Base-by-base conservation (phyloP, 2,888 invertebrate species). In the Macrosiphum euphorbiae region DNA sequence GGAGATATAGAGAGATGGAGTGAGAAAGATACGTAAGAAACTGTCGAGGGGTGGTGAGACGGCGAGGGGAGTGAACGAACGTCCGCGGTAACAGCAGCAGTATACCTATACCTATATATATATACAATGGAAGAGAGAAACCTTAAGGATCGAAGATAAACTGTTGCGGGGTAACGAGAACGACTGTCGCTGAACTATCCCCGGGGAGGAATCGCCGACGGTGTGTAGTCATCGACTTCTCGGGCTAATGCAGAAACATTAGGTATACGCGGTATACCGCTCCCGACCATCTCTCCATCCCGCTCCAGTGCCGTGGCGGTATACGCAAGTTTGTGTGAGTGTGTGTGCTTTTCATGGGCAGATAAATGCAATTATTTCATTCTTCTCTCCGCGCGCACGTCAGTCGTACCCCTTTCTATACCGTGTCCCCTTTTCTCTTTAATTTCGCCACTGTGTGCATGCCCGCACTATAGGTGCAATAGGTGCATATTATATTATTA, bases 151-250 rank as follows among this genome's bases (percentile, higher is more conserved):
- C 92, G 92, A 92, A 92, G 92, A 92, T 89, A 85, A 85, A 93
- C 93, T 93, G 93, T 90, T 93, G 89, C 92, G 92, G 88, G 78
- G 88, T 92, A 92, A 89, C 90, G 89, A 90, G 90, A 93, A 90
- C 84, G 52, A 88, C 91, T 91, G 94, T 94, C 91, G 91, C 67
- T 93, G 89, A 93, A 93, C 93, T 90, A 90, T 93, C 93, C 93
- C 93, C 89, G 89, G 93, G 89, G 93, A 93, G 88, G 92, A 92
- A 92, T 92, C 88, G 88, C 88, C 88, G 88, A 58, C 88, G 84
- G 88, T 92, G 78, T 92, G 55, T 84, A 88, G 88, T 92, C 92
- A 93, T 93, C 89, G 92, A 89, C 89, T 89, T 88, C 44, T 55
- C 92, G 55, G 26, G 67, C 78, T 93, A 93, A 93, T 93, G 88